Percentiles rank a stretch among this genome's conserved stretches.
phyloP scores from a whole-genome alignment of 1,140 invertebrate genomes.

The Paraescarpia echinospica region DNA sequence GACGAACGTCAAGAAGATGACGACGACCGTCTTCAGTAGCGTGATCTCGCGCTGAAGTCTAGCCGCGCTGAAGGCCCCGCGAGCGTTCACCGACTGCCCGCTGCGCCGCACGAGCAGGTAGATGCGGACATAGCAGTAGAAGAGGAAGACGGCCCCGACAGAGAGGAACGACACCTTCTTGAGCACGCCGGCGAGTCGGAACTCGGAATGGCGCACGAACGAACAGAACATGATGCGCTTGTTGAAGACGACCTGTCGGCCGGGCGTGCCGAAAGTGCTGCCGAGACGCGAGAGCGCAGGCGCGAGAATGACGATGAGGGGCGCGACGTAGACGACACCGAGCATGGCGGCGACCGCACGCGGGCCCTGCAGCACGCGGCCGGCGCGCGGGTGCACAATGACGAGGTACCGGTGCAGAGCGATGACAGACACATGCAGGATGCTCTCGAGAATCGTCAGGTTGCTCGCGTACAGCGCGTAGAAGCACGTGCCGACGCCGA shows the following conservation, averaged over 20 bases:
- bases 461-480: constrained; percentile 27
- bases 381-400: constrained; percentile 24
- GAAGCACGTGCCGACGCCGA: constrained; percentile 21
- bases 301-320: constrained; percentile 17
- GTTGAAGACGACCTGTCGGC: constrained; percentile 26
- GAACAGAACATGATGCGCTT: constrained; percentile 26
- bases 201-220: constrained; percentile 20
- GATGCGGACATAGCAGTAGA: constrained; percentile 30
- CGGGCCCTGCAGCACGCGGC: constrained; percentile 12
- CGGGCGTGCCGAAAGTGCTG: background rate
- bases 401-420: constrained; percentile 28
- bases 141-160: constrained; percentile 22
- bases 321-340: constrained; percentile 17
- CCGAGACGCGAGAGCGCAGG: constrained; percentile 3
- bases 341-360: constrained; percentile 19
- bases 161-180: constrained; percentile 18
- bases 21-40: constrained; percentile 27
- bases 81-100: constrained; percentile 11
- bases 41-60: constrained; percentile 23
- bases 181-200: background rate
- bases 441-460: constrained; percentile 25
- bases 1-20: constrained; percentile 25
- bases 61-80: background rate
- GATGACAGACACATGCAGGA: constrained; percentile 28
- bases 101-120: constrained; percentile 20